phyloP scores from a whole-genome alignment of 2,113 vertebrate genomes.

The Vidua chalybeata region DNA sequence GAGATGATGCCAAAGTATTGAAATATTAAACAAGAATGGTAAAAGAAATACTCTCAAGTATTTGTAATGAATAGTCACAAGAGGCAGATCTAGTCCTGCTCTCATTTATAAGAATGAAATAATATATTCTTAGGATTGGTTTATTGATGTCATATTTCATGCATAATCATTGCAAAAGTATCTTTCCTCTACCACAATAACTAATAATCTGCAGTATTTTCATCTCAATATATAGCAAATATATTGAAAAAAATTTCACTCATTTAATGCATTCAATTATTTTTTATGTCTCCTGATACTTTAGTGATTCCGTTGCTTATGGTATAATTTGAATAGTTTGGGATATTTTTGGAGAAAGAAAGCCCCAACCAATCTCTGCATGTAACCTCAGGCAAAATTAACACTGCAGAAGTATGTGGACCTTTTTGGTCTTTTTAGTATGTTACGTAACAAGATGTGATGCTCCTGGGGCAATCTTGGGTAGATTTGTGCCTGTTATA shows the following conservation, averaged over 20 bases:
- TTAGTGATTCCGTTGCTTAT: neutral
- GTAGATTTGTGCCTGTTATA: neutral
- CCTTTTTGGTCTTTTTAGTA: neutral
- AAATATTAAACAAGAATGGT: neutral
- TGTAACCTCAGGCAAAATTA: neutral
- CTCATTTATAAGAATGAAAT: neutral
- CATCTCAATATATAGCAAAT: neutral
- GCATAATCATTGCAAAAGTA: neutral
- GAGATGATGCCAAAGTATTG: neutral
- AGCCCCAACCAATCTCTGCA: neutral
- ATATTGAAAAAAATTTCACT: neutral
- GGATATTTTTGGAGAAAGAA: neutral
- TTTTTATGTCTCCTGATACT: neutral
- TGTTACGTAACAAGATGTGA: neutral
- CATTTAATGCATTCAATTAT: neutral
- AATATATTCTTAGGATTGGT: neutral
- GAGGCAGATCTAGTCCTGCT: neutral
- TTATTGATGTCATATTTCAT: neutral
- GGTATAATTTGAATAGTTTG: neutral
- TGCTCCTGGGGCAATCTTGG: neutral
- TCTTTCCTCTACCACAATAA: neutral
- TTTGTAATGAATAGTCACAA: neutral
- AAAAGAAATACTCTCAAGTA: neutral
- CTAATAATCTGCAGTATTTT: neutral
- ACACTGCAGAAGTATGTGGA: neutral